Evolutionary conservation across 2,113 vertebrate genomes (phyloP).

Genomic region (Alectura lathami): DNA sequence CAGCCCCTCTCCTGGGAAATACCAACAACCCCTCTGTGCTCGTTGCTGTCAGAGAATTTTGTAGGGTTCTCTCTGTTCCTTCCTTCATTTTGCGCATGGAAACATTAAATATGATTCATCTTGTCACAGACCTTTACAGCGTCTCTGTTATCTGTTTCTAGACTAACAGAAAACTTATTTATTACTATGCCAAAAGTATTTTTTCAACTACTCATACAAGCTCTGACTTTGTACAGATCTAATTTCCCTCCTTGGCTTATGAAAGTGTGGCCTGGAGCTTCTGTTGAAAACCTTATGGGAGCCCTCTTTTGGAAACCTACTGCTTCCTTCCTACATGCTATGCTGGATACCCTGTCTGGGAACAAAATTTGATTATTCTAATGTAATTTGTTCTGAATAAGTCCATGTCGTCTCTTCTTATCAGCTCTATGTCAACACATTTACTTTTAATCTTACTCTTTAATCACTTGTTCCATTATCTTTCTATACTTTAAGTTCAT

Average conservation of each 20-base stretch:
- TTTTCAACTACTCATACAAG: not conserved
- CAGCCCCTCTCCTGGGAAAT: not conserved
- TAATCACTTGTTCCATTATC: not conserved
- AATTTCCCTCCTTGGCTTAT: not conserved
- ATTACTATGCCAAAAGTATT: not conserved
- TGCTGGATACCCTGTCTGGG: not conserved
- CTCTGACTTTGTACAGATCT: not conserved
- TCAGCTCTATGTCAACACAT: not conserved
- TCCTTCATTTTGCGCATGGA: conserved; percentile 24
- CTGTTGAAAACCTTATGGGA: not conserved
- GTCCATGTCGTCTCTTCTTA: not conserved
- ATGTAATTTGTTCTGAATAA: not conserved
- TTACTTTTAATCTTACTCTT: not conserved
- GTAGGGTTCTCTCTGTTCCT: not conserved
- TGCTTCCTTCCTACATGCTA: not conserved
- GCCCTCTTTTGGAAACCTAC: not conserved
- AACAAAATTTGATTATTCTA: not conserved
- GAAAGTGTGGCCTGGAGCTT: not conserved
- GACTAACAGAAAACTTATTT: not conserved
- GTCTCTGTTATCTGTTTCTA: not conserved
- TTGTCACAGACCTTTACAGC: not conserved
- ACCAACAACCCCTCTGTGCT: not conserved
- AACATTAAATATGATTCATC: conserved; percentile 32
- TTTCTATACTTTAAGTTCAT: not conserved
- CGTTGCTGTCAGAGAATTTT: not conserved